Evolutionary conservation across 2,888 invertebrate genomes (phyloP).

Genomic region (Meteorus colon): DNA sequence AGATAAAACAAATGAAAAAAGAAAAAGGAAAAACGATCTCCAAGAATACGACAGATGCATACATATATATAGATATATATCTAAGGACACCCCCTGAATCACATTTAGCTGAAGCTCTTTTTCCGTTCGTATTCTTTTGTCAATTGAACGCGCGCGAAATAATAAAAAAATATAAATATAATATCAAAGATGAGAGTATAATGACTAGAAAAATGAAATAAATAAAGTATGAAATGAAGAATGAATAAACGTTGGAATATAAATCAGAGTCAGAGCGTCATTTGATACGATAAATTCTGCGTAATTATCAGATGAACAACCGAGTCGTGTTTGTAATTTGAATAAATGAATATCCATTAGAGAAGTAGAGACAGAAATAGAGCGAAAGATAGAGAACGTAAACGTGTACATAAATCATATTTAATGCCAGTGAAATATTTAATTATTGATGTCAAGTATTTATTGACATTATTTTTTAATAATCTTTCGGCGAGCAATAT

Average conservation of each 20-base stretch:
- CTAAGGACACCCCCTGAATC: neutral
- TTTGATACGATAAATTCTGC: conserved; percentile 44
- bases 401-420: conserved; percentile 47
- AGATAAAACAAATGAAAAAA: conserved; percentile 31
- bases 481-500: neutral
- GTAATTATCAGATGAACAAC: conserved; percentile 47
- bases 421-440: conserved; percentile 61
- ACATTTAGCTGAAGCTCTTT: conserved; percentile 20
- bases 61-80: neutral
- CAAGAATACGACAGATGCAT: conserved; percentile 22
- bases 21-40: conserved; percentile 1
- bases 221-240: conserved; percentile 9
- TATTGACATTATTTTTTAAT: no score
- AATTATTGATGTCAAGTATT: conserved; percentile 48
- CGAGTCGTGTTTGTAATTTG: conserved; percentile 50
- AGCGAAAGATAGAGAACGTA: neutral
- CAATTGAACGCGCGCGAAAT: neutral
- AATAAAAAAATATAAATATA: conserved; percentile 1
- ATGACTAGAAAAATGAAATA: neutral
- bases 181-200: neutral
- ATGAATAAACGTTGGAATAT: conserved; percentile 20
- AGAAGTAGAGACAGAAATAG: conserved; percentile 17
- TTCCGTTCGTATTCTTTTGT: conserved; percentile 7
- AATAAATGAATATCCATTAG: conserved; percentile 65
- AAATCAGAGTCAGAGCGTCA: conserved; percentile 4